A percentile compares a stretch with the other conserved stretches of the same genome.
Conservation (phyloP, 2,888 invertebrate genomes). For the Tiliacea citrago region DNA sequence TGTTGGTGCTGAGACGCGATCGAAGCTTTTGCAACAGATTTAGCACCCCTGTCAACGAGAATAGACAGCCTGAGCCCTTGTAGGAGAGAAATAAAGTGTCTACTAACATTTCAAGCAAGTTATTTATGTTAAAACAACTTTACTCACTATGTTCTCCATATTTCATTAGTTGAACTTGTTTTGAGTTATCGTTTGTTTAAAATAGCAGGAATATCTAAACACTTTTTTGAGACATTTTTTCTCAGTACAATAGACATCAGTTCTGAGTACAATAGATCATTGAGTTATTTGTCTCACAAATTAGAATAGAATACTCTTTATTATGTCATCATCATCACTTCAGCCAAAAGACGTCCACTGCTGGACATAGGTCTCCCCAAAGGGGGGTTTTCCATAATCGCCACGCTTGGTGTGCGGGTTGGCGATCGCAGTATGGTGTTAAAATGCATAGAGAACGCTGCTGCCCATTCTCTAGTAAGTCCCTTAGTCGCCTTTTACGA, state of each 20-base stretch:
- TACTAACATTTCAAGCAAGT: slow-evolving; percentile 23
- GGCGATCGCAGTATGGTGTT: too few relatives aligned
- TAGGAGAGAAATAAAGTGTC: slow-evolving; percentile 25
- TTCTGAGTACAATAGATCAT: background rate
- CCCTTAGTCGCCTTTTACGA: too few relatives aligned
- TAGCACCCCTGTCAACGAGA: slow-evolving; percentile 33
- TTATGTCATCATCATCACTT: too few relatives aligned
- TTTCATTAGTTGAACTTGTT: slow-evolving; percentile 17
- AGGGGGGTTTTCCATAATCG: too few relatives aligned
- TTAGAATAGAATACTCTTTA: too few relatives aligned
- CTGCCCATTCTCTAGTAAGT: too few relatives aligned
- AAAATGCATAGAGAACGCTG: too few relatives aligned
- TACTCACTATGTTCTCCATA: slow-evolving; percentile 31
- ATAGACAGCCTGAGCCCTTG: slow-evolving; percentile 25
- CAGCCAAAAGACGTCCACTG: too few relatives aligned
- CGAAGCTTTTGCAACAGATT: slow-evolving; percentile 5
- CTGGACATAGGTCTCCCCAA: too few relatives aligned
- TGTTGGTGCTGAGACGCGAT: background rate
- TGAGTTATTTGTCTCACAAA: background rate
- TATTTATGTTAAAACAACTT: slow-evolving; percentile 45
- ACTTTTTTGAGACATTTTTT: slow-evolving; percentile 9
- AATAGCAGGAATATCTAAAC: background rate
- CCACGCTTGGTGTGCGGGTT: too few relatives aligned
- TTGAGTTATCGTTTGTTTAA: slow-evolving; percentile 17
- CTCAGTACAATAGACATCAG: too few relatives aligned